A percentile compares a stretch with the other conserved stretches of the same genome.
Conservation (phyloP, 2,888 invertebrate species). For the Podabrus alpinus region DNA sequence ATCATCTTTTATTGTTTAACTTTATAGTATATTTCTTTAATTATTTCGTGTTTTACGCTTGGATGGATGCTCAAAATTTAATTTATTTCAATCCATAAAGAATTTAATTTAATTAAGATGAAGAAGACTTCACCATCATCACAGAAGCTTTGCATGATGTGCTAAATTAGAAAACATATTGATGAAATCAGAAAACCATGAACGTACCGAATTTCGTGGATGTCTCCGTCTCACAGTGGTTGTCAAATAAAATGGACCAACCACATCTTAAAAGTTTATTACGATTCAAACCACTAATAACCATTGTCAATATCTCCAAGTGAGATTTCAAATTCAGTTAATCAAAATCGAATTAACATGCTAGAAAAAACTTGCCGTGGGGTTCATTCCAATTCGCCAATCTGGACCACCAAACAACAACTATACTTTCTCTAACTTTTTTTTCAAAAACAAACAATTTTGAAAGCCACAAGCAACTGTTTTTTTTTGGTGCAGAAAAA, state of each 20-base stretch:
- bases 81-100: not conserved
- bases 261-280: not conserved
- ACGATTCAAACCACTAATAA: not conserved
- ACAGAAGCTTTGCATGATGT: not conserved
- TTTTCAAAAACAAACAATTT: not conserved
- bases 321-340: not conserved
- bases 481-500: not conserved
- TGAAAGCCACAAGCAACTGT: not conserved
- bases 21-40: not conserved
- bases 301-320: not conserved
- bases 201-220: not conserved
- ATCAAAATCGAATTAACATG: not conserved
- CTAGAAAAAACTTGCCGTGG: not conserved
- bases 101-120: not conserved
- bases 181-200: not conserved
- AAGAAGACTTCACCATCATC: not conserved
- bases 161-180: not conserved
- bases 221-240: not conserved
- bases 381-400: not conserved
- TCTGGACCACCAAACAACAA: not conserved
- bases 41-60: not conserved
- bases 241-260: not conserved
- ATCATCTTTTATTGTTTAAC: not conserved
- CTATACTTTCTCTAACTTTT: not conserved
- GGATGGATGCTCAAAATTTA: not conserved